Evolutionary conservation across 2,888 invertebrate species (phyloP), one percentile per base, ranked within the genome.

Genomic region (Pandemis heparana): DNA sequence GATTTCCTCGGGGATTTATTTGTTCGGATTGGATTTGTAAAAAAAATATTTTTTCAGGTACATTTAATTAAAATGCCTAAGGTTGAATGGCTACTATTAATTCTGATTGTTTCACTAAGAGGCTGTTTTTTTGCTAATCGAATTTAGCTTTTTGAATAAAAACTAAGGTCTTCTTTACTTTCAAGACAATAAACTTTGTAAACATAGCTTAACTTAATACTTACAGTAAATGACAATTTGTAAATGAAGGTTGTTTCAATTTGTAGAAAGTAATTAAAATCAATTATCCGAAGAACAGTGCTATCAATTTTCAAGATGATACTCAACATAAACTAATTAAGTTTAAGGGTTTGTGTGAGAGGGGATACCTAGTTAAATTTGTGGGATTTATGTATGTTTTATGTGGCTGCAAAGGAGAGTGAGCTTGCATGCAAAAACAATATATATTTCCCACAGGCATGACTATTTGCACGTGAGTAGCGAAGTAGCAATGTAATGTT

Each of bases 1-100:
- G 68, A 69, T 73, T 72, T 48, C 63, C 59, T 73, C 51, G 6
- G n/a, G 56, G 64, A 69, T 73, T 69, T 64, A 69, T 73, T 69
- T 16, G 63, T 68, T 56, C 56, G 43, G 68, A 68, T 56, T 68
- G 63, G 59, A 68, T 73, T 73, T 69, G 7, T 38, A 67, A 68
- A 71, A 73, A 68, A 63, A 53, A 38, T 32, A 38, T 46, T 43
- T 71, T 59, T 53, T 32, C 4, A 32, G 23, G 23, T 32, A 51
- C 59, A 64, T 59, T 69, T 64, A 73, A 64, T 73, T 64, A 71
- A 66, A 56, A 56, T 56, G 48, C 39, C 23, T 9, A 60, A 38
- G 39, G 18, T 60, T 60, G 60, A 56, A 23, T 12, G 56, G 56
- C 23, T 32, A n/a, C n/a, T 60, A 60, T 60, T 60, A 23, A 56